Percentiles rank a stretch among this genome's conserved stretches.
phyloP scores from a whole-genome alignment of 1,140 invertebrate species.

The Bombus affinis region DNA sequence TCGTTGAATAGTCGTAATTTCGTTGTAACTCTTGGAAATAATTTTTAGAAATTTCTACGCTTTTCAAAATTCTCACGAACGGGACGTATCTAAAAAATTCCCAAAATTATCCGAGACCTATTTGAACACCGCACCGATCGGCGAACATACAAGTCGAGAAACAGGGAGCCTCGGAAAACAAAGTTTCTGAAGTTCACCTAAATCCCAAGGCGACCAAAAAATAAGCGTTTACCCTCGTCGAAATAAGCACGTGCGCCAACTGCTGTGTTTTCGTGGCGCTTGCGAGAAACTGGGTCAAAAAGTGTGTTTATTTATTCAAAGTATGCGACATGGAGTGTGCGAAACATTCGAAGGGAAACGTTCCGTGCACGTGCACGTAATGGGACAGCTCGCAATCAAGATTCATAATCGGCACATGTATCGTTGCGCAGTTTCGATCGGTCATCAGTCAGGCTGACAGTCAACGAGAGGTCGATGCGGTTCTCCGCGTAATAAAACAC shows the following conservation, averaged over 20 bases:
- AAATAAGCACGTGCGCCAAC: neutral
- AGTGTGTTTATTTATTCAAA: constrained; percentile 32
- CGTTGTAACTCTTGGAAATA: neutral
- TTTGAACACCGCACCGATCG: too few species aligned
- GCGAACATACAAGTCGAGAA: neutral
- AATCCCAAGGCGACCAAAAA: constrained; percentile 15
- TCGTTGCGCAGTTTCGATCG: constrained; percentile 59
- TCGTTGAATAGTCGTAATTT: too few species aligned
- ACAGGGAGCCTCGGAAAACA: neutral
- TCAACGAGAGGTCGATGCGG: constrained; percentile 61
- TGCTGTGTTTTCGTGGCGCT: neutral
- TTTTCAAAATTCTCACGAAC: neutral
- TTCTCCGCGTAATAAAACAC: constrained; percentile 64
- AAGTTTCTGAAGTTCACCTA: neutral
- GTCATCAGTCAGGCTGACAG: constrained; percentile 59
- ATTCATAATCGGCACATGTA: constrained; percentile 51
- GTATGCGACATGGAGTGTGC: neutral
- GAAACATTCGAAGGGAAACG: neutral
- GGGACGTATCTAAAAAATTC: too few species aligned
- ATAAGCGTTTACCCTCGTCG: neutral
- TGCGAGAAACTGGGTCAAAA: constrained; percentile 15
- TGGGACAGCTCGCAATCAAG: constrained; percentile 26
- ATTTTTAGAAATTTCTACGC: neutral
- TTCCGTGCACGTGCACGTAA: constrained; percentile 18
- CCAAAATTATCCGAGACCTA: neutral